Evolutionary conservation across 2,797 vertebrate species (phyloP).

Genomic region (Sebastes iracundus): DNA sequence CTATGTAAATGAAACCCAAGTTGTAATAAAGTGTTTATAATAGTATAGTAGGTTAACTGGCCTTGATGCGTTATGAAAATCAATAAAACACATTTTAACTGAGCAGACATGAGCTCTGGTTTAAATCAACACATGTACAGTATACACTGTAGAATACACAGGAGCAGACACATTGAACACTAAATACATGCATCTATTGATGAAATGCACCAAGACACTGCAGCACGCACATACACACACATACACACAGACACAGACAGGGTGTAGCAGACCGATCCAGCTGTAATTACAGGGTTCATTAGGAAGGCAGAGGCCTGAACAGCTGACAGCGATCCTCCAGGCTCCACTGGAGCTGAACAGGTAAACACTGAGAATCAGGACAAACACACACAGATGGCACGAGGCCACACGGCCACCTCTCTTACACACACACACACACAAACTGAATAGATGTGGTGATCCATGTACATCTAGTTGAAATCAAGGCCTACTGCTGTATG

Average conservation of each 20-base stretch:
- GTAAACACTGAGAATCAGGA: constrained; percentile 29
- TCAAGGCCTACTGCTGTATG: too few species aligned
- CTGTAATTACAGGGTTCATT: constrained; percentile 32
- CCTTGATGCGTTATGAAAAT: background rate
- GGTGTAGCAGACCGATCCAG: background rate
- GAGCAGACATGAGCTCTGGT: too few species aligned
- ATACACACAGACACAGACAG: background rate
- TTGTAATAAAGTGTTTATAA: background rate
- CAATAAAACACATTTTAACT: background rate
- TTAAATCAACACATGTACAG: background rate
- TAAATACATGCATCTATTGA: too few species aligned
- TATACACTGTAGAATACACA: background rate
- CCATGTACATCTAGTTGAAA: too few species aligned
- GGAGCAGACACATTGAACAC: too few species aligned
- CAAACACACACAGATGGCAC: constrained; percentile 2
- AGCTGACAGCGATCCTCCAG: constrained; percentile 6
- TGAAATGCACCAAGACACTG: too few species aligned
- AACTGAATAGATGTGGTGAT: too few species aligned
- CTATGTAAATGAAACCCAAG: background rate
- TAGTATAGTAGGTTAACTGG: too few species aligned
- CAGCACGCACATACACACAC: background rate
- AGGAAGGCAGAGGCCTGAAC: constrained; percentile 7
- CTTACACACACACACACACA: background rate
- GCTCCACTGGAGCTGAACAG: constrained; percentile 13
- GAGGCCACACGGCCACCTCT: background rate